Evolutionary conservation across 2,113 vertebrate species (phyloP).

Genomic region (Mirza zaza): DNA sequence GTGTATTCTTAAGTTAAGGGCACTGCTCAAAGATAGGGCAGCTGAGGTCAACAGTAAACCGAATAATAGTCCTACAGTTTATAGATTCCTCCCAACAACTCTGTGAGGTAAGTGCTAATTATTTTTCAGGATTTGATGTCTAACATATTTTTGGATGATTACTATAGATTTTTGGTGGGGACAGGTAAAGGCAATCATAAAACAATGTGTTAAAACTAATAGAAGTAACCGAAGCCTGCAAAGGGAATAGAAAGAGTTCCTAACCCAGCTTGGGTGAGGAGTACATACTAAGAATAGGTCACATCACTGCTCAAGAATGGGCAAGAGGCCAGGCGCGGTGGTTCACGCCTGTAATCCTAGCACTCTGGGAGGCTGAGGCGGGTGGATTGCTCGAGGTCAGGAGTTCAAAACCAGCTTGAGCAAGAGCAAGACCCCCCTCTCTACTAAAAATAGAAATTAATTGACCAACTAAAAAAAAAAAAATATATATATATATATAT

Average conservation of each 20-base stretch:
- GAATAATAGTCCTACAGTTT: background rate
- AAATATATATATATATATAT: no score
- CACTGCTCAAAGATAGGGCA: background rate
- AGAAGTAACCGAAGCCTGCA: background rate
- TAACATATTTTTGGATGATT: background rate
- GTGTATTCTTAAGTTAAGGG: background rate
- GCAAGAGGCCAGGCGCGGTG: background rate
- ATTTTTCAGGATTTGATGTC: background rate
- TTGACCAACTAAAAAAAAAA: no score
- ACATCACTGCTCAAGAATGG: background rate
- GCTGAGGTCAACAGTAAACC: background rate
- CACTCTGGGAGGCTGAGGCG: no score
- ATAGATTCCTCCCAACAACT: background rate
- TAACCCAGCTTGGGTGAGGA: background rate
- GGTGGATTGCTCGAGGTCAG: no score
- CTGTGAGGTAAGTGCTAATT: slow-evolving; percentile 39
- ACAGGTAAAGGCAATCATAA: background rate
- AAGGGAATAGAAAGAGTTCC: background rate
- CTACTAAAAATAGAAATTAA: no score
- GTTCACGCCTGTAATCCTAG: no score
- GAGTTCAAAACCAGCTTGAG: no score
- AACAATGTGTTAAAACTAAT: slow-evolving; percentile 41
- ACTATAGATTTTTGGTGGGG: background rate
- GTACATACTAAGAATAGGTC: background rate
- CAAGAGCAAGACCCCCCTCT: no score